These are phyloP conservation scores for Parasteatoda tepidariorum DNA, from an alignment of 1,140 invertebrate species.

Conservation along the genomic window DNA sequence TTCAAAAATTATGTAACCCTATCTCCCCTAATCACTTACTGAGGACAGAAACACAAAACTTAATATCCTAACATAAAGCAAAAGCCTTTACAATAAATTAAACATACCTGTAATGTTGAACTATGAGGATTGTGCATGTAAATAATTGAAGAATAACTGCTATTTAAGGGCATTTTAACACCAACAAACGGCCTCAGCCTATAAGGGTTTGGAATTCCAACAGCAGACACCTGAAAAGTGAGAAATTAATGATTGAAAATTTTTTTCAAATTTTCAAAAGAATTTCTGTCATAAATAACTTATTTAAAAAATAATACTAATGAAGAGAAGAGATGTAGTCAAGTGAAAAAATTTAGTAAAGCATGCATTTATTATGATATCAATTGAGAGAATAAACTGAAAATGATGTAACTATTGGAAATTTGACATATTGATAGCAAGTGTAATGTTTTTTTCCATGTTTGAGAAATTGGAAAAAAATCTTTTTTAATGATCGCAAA, in stretches of 20 bases:
- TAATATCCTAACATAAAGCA: too few relatives aligned
- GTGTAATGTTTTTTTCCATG: too few relatives aligned
- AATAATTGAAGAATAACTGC: slow-evolving; percentile 89
- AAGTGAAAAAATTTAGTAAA: not conserved
- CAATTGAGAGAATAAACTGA: too few relatives aligned
- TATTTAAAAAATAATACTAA: not conserved
- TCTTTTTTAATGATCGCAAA: too few relatives aligned
- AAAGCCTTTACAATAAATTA: not conserved
- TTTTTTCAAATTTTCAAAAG: too few relatives aligned
- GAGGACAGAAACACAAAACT: too few relatives aligned
- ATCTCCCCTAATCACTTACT: too few relatives aligned
- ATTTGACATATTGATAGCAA: too few relatives aligned
- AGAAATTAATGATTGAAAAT: not conserved
- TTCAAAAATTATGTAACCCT: too few relatives aligned
- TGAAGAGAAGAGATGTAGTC: not conserved
- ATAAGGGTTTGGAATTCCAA: slow-evolving; percentile 88
- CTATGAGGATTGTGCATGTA: slow-evolving; percentile 94
- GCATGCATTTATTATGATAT: too few relatives aligned
- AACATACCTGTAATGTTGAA: slow-evolving; percentile 82
- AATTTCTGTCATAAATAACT: not conserved
- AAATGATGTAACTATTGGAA: too few relatives aligned
- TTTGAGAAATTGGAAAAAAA: too few relatives aligned
- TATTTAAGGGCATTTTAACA: slow-evolving; percentile 90
- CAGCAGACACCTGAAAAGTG: slow-evolving; percentile 78
- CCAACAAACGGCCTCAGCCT: slow-evolving; percentile 88